Evolutionary conservation across 2,888 invertebrate genomes (phyloP).

Genomic region (Andricus curvator): DNA sequence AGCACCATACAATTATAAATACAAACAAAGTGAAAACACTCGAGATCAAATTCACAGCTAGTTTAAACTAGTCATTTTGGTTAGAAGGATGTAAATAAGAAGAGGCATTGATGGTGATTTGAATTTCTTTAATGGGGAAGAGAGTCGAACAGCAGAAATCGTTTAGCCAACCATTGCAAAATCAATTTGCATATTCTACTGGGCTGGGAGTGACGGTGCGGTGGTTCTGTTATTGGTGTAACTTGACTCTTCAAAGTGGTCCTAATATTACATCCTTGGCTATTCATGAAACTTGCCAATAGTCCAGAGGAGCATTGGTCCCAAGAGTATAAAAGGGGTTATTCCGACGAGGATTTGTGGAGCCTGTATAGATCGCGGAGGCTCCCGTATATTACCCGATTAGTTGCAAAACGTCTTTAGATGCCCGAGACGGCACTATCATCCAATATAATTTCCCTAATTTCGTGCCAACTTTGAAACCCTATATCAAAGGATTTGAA

Average conservation of each 20-base stretch:
- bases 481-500: constrained; percentile 36
- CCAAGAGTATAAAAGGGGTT: constrained; percentile 51
- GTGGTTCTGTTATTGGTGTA: constrained; percentile 66
- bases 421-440: constrained; percentile 15
- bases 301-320: constrained; percentile 56
- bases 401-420: constrained; percentile 28
- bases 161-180: constrained; percentile 63
- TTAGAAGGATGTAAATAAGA: not conserved
- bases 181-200: constrained; percentile 67
- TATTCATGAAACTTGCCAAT: constrained; percentile 63
- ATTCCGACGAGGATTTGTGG: not conserved
- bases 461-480: constrained; percentile 31
- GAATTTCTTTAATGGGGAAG: constrained; percentile 9
- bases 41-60: no score
- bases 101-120: constrained; percentile 7
- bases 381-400: constrained; percentile 27
- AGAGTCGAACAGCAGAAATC: constrained; percentile 46
- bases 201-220: constrained; percentile 52
- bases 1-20: no score
- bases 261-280: constrained; percentile 62
- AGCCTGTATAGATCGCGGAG: not conserved
- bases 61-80: not conserved
- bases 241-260: constrained; percentile 65
- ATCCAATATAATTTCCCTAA: constrained; percentile 39
- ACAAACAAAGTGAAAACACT: no score